Percentiles rank a stretch among this genome's conserved stretches.
phyloP scores from a whole-genome alignment of 2,113 vertebrate species.

The Nothobranchius kuhntae region DNA sequence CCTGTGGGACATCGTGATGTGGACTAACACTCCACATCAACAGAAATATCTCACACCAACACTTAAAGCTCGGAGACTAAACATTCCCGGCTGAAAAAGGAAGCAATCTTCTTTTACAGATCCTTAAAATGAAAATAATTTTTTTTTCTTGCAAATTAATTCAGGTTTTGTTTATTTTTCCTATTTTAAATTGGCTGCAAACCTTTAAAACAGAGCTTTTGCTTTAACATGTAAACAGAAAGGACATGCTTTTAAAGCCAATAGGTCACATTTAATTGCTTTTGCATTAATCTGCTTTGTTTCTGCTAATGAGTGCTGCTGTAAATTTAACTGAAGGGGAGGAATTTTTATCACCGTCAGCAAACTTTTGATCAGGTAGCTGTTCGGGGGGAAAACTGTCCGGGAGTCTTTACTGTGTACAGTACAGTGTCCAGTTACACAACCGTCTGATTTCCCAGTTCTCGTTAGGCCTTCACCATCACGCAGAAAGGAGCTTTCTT shows the following conservation, averaged over 20 bases:
- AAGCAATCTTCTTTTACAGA: constrained; percentile 14
- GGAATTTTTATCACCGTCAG: constrained; percentile 82
- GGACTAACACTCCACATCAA: constrained; percentile 75
- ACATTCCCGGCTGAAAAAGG: constrained; percentile 35
- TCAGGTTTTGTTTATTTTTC: neutral
- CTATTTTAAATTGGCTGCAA: too few relatives aligned
- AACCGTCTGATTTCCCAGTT: constrained; percentile 71
- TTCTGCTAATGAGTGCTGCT: constrained; percentile 81
- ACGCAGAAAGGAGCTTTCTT: constrained; percentile 44
- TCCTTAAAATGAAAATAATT: neutral
- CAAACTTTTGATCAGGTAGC: constrained; percentile 83
- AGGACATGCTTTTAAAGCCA: constrained; percentile 70
- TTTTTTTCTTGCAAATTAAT: too few relatives aligned
- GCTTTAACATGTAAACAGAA: constrained; percentile 61
- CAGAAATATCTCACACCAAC: constrained; percentile 65
- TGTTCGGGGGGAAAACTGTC: constrained; percentile 55
- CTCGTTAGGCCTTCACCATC: constrained; percentile 78
- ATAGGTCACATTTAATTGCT: constrained; percentile 81
- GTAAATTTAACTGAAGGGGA: constrained; percentile 82
- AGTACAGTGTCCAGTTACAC: constrained; percentile 81
- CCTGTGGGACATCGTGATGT: constrained; percentile 73
- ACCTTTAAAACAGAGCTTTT: too few relatives aligned
- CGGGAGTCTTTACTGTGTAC: constrained; percentile 81
- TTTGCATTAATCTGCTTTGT: constrained; percentile 83
- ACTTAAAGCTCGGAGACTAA: constrained; percentile 48